Base-by-base conservation (phyloP, 2,113 vertebrate species). In the Tympanuchus pallidicinctus region DNA sequence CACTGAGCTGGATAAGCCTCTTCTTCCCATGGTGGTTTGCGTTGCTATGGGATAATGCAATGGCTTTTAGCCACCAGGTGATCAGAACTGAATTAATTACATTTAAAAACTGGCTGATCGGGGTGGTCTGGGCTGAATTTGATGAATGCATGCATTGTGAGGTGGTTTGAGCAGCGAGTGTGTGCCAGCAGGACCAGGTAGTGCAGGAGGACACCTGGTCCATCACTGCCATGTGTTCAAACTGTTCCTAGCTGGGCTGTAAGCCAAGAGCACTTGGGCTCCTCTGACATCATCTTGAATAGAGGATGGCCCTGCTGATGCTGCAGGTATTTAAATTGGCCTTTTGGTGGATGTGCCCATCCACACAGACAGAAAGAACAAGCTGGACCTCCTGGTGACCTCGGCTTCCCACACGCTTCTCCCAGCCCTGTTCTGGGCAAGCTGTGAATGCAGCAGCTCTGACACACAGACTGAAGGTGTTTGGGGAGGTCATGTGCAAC, bases 331-430 rank as follows among this genome's bases (percentile, higher is more conserved):
- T 72, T 38, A 50, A 59, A 4, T 17, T 5, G 22, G 40, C 20
- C 18, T 30, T 40, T 63, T 27, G 19, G 13, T 50, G 27, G 17
- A 24, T 61, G 70, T 22, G 65, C 60, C 42, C 25, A 5, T 38
- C 28, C 4, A 17, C 28, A 12, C 10, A 24, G 21, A 20, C 11
- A 12, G 8, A 42, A 34, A 47, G 73, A 50, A 36, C 27, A 9
- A 7, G 10, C 10, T 9, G 67, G 24, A 54, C 56, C 36, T 24
- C 48, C 0, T 1, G 42, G n/a, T 6, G 72, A 12, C 69, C 60
- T 48, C 1, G 1, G n/a, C 25, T 69, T 59, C 75, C 25, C 34
- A 4, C 3, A 0, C 0, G 1, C 40, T 2, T 71, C 63, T 45
- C 6, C 9, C 42, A 63, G 57, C 61, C n/a, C 24, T 27, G 1